These are phyloP conservation scores for Antennarius maculatus DNA, from an alignment of 2,797 vertebrate species.

Conservation along the genomic window DNA sequence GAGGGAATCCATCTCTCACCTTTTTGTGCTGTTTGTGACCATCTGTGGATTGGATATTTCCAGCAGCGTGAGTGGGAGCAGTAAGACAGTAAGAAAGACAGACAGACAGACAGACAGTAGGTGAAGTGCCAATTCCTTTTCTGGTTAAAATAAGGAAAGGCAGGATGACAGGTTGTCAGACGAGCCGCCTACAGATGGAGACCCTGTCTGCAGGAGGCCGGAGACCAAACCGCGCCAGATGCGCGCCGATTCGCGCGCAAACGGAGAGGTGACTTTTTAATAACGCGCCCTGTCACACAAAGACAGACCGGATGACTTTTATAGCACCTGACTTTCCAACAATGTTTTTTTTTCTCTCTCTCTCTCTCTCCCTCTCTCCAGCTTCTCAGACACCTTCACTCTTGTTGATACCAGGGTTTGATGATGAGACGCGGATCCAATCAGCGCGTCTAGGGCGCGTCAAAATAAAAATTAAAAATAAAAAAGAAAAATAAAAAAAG, in stretches of 20 bases:
- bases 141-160: conserved; percentile 30
- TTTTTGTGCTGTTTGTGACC: not conserved
- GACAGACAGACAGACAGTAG: conserved; percentile 1
- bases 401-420: conserved; percentile 29
- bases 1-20: not conserved
- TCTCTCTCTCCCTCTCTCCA: not conserved
- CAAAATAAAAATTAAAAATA: conserved; percentile 32
- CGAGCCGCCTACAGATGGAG: conserved; percentile 26
- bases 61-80: not conserved
- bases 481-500: conserved; percentile 27
- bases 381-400: conserved; percentile 23
- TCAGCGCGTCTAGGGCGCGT: conserved; percentile 35
- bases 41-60: conserved; percentile 15
- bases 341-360: not conserved
- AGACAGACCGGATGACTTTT: not conserved
- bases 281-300: not conserved
- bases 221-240: not conserved
- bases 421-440: conserved; percentile 41
- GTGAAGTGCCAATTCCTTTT: conserved; percentile 45
- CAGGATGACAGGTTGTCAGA: conserved; percentile 19
- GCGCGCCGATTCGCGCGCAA: not conserved
- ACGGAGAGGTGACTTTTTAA: conserved; percentile 8
- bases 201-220: conserved; percentile 12
- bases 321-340: conserved; percentile 6
- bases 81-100: no score